These are phyloP conservation scores for Latheticus oryzae DNA, from an alignment of 2,888 invertebrate species.

Conservation along the genomic window DNA sequence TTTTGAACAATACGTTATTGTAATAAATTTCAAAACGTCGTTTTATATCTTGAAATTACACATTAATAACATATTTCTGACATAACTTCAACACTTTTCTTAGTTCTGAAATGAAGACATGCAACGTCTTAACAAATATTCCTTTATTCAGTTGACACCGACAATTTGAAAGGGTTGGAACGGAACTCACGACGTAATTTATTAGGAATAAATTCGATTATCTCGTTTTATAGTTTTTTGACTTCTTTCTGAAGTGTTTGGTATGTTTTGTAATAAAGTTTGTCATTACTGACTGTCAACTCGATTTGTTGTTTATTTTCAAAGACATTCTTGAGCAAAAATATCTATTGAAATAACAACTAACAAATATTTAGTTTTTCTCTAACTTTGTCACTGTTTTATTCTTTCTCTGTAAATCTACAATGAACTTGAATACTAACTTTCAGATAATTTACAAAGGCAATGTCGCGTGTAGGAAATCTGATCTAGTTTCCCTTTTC, in stretches of 20 bases:
- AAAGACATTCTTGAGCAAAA: constrained; percentile 15
- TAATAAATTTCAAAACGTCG: constrained; percentile 30
- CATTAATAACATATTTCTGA: constrained; percentile 31
- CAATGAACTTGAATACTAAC: constrained; percentile 21
- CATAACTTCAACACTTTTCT: constrained; percentile 22
- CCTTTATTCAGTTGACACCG: constrained; percentile 30
- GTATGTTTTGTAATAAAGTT: constrained; percentile 37
- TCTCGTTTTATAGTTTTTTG: constrained; percentile 34
- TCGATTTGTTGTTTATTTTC: constrained; percentile 36
- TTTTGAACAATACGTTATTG: constrained; percentile 39
- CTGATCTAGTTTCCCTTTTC: constrained; percentile 22
- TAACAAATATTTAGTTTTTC: constrained; percentile 29
- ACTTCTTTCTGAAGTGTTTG: constrained; percentile 36
- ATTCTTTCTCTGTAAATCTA: constrained; percentile 11
- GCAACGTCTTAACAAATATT: constrained; percentile 32
- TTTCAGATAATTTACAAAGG: constrained; percentile 30
- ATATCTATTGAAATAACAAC: constrained; percentile 34
- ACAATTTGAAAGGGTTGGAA: constrained; percentile 24
- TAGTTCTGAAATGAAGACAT: constrained; percentile 12
- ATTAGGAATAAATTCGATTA: constrained; percentile 32
- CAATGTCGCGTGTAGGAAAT: constrained; percentile 31
- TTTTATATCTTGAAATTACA: constrained; percentile 24
- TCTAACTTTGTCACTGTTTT: constrained; percentile 15
- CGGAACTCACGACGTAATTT: constrained; percentile 30
- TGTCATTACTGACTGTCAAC: constrained; percentile 29